Evolutionary conservation across 2,113 vertebrate genomes (phyloP).

Genomic region (Glaucomys volans): DNA sequence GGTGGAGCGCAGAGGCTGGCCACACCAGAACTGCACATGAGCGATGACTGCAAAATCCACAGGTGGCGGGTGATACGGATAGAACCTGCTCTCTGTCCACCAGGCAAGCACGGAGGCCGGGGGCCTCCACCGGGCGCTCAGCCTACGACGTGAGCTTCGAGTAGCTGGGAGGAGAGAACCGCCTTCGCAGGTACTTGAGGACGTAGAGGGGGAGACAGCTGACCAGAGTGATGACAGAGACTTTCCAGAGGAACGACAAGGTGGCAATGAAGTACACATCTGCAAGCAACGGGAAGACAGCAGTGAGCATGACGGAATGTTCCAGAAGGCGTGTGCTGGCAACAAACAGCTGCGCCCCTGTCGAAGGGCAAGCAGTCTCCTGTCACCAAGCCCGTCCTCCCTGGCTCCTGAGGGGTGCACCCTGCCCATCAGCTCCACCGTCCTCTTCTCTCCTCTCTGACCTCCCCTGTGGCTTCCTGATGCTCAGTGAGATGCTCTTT

Average conservation of each 20-base stretch:
- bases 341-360: rapidly evolving
- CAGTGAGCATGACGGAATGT: rapidly evolving
- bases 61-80: background rate
- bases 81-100: constrained; percentile 71
- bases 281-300: constrained; percentile 78
- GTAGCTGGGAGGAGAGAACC: constrained; percentile 98
- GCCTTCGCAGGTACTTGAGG: constrained; percentile 96
- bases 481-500: background rate
- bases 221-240: constrained; percentile 96
- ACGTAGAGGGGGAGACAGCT: constrained; percentile 98
- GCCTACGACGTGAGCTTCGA: constrained; percentile 96
- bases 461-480: background rate
- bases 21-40: constrained; percentile 68
- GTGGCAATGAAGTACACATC: constrained; percentile 98
- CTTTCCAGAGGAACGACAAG: constrained; percentile 98
- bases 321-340: rapidly evolving
- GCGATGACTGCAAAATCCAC: constrained; percentile 69
- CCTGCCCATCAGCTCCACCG: rapidly evolving
- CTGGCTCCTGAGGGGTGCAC: background rate
- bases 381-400: background rate
- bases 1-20: background rate
- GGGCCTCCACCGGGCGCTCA: background rate
- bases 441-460: rapidly evolving
- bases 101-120: background rate
- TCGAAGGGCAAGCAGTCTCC: background rate